Percentiles rank a stretch among this genome's conserved stretches.
Evolutionary conservation across 1,140 invertebrate species (phyloP).

Genomic region (Dysdera silvatica): DNA sequence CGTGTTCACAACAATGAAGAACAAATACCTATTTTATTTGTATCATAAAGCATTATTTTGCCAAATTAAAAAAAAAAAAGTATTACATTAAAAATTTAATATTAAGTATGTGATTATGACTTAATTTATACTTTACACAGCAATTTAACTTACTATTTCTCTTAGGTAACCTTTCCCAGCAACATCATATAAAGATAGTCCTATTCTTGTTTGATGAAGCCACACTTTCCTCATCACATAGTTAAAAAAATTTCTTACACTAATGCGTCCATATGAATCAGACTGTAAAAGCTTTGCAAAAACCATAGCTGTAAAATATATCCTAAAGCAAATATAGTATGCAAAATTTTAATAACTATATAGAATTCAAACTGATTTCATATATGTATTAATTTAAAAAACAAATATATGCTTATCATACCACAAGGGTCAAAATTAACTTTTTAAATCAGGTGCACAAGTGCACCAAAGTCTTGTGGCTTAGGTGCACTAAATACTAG

Average conservation of each 20-base stretch:
- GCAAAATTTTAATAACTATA: too few species aligned
- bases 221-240: slow-evolving; percentile 92
- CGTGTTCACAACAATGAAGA: too few species aligned
- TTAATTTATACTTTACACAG: neutral
- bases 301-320: slow-evolving; percentile 73
- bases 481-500: too few species aligned
- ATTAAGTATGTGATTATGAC: neutral
- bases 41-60: too few species aligned
- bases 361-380: too few species aligned
- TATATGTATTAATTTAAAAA: too few species aligned
- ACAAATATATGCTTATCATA: too few species aligned
- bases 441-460: too few species aligned
- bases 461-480: too few species aligned
- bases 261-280: slow-evolving; percentile 71
- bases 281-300: slow-evolving; percentile 77
- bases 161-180: slow-evolving; percentile 83
- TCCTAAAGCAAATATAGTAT: slow-evolving; percentile 41
- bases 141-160: slow-evolving; percentile 58
- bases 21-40: too few species aligned
- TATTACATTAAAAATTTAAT: neutral
- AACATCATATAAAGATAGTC: slow-evolving; percentile 84
- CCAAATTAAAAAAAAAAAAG: neutral
- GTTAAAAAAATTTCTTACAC: slow-evolving; percentile 78
- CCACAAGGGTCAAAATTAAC: too few species aligned
- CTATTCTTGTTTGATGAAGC: slow-evolving; percentile 86